Conservation (phyloP, 2,797 vertebrate species). For the Podarcis lilfordi region DNA sequence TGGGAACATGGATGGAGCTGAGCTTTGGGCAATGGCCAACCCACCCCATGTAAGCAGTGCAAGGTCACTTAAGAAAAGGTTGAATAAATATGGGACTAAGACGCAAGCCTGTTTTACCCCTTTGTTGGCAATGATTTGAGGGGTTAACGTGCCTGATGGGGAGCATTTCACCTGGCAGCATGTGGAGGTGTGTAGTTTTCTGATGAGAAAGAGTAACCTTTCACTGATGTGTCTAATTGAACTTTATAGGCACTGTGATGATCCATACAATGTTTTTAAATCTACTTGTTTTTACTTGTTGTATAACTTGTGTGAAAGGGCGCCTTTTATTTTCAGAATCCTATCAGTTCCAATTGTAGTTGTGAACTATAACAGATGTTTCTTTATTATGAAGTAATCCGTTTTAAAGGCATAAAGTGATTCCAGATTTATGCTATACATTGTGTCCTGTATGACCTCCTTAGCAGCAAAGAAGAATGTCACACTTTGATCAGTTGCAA, state of each 20-base stretch:
- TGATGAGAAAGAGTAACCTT: background rate
- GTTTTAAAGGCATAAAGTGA: background rate
- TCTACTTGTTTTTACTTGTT: background rate
- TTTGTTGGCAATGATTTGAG: too few relatives aligned
- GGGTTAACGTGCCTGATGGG: too few relatives aligned
- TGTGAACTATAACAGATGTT: background rate
- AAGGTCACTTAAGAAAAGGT: too few relatives aligned
- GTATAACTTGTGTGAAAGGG: background rate
- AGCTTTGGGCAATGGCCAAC: too few relatives aligned
- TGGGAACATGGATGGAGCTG: too few relatives aligned
- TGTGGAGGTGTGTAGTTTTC: too few relatives aligned
- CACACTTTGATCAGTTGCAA: constrained; percentile 44
- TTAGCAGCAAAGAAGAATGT: constrained; percentile 28
- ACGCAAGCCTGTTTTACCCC: too few relatives aligned
- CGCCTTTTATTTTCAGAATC: background rate
- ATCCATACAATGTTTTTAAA: background rate
- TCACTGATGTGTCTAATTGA: background rate
- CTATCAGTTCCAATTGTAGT: background rate
- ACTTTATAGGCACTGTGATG: background rate
- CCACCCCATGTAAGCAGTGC: too few relatives aligned
- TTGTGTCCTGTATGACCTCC: constrained; percentile 13
- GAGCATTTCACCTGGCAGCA: too few relatives aligned
- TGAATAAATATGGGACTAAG: too few relatives aligned
- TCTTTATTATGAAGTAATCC: background rate
- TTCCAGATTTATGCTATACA: constrained; percentile 1